Evolutionary conservation across 1,140 invertebrate genomes (phyloP).

Genomic region (Apis dorsata): DNA sequence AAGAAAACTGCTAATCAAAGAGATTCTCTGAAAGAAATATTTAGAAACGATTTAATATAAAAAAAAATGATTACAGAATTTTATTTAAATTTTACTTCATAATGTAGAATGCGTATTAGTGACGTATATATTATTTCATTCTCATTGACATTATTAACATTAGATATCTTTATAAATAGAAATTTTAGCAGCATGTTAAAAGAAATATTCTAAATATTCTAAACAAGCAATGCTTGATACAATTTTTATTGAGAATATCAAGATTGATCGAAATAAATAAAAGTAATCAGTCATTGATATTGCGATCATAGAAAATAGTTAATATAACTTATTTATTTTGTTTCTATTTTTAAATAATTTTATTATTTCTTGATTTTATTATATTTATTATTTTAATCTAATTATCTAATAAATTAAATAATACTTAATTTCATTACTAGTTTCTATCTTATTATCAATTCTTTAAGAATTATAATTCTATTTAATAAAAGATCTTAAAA

Average conservation of each 20-base stretch:
- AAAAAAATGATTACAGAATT: background rate
- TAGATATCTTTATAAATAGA: background rate
- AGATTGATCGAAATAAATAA: background rate
- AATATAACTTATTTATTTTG: background rate
- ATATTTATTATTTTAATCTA: too few relatives aligned
- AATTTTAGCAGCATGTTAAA: background rate
- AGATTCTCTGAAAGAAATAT: conserved; percentile 87
- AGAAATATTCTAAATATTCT: background rate
- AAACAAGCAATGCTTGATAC: background rate
- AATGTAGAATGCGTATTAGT: background rate
- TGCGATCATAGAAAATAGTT: background rate
- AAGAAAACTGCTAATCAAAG: conserved; percentile 95
- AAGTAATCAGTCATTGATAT: background rate
- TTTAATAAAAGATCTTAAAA: too few relatives aligned
- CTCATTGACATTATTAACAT: background rate
- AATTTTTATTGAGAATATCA: background rate
- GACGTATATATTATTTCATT: background rate
- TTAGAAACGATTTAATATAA: background rate
- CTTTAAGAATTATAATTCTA: too few relatives aligned
- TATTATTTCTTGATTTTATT: too few relatives aligned
- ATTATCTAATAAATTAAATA: too few relatives aligned
- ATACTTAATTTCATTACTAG: too few relatives aligned
- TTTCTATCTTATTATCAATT: too few relatives aligned
- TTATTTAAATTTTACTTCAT: background rate
- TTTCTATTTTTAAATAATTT: too few relatives aligned